These are phyloP conservation scores for Campoplex capitator DNA, from an alignment of 2,888 invertebrate species.

Conservation along the genomic window DNA sequence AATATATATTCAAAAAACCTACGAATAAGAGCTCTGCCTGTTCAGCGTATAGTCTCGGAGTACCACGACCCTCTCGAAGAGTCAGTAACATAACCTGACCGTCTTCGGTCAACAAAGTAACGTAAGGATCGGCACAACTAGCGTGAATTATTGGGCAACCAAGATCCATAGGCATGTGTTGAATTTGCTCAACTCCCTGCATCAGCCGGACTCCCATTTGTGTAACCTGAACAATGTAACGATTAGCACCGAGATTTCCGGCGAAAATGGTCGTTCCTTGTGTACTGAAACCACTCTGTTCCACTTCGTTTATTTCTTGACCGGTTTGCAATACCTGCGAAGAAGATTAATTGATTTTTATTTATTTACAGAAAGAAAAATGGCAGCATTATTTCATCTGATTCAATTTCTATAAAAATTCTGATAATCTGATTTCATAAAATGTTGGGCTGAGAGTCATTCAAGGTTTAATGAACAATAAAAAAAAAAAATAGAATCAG, in stretches of 20 bases:
- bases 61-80: conserved; percentile 89
- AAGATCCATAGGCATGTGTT: conserved; percentile 94
- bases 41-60: conserved; percentile 80
- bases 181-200: conserved; percentile 89
- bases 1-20: conserved; percentile 60
- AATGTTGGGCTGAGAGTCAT: neutral
- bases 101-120: conserved; percentile 93
- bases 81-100: conserved; percentile 95
- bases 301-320: conserved; percentile 98
- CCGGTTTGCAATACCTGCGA: conserved; percentile 94
- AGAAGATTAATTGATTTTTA: conserved; percentile 27
- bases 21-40: conserved; percentile 81
- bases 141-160: conserved; percentile 94
- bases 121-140: conserved; percentile 96
- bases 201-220: conserved; percentile 91
- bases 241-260: conserved; percentile 96
- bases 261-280: conserved; percentile 96
- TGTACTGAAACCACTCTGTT: conserved; percentile 96
- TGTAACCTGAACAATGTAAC: conserved; percentile 96
- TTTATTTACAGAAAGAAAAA: neutral
- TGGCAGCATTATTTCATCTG: too few relatives aligned
- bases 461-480: neutral
- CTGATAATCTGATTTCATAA: neutral
- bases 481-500: conserved; percentile 56
- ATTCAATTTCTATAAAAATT: neutral